Conservation (phyloP, 2,113 vertebrate genomes). For the Origma solitaria region DNA sequence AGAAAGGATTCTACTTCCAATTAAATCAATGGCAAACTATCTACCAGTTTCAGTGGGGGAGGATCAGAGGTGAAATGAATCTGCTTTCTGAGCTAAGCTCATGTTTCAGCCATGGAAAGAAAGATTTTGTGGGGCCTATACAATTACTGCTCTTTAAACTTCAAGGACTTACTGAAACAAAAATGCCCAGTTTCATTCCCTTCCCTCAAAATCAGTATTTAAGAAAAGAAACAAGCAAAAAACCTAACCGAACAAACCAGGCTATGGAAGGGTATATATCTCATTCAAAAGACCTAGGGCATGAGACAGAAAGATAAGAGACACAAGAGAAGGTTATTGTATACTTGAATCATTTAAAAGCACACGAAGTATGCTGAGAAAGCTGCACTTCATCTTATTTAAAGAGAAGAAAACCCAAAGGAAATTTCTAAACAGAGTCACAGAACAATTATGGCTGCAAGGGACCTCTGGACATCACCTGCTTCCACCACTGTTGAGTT, state of each 20-base stretch:
- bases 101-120: not conserved
- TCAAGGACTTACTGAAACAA: conserved; percentile 16
- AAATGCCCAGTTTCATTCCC: not conserved
- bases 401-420: not conserved
- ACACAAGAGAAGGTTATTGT: not conserved
- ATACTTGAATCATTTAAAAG: not conserved
- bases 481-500: not conserved
- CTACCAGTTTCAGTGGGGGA: not conserved
- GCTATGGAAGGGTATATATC: not conserved
- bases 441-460: not conserved
- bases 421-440: not conserved
- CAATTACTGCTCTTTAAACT: not conserved
- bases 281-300: not conserved
- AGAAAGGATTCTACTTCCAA: not conserved
- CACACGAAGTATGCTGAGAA: not conserved
- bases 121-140: not conserved
- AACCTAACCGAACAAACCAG: not conserved
- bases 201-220: not conserved
- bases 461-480: not conserved
- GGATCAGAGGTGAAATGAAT: conserved; percentile 21
- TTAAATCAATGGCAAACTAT: conserved; percentile 25
- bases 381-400: not conserved
- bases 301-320: not conserved
- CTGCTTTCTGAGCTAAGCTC: not conserved
- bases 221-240: not conserved